Base-by-base conservation (phyloP, 2,113 vertebrate genomes). In the Gracilinanus agilis region DNA sequence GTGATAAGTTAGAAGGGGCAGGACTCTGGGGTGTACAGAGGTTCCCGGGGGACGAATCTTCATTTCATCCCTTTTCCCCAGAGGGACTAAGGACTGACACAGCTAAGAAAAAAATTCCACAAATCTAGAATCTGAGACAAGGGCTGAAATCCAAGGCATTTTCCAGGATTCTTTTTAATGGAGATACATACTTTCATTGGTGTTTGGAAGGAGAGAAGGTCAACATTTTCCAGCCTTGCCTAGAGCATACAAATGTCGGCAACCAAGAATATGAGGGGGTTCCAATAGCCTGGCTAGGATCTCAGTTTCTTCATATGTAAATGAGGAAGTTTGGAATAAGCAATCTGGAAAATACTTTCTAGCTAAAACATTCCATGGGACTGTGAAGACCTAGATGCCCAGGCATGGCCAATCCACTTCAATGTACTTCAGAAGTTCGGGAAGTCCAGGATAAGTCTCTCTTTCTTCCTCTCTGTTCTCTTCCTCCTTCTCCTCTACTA, bases 251-350 rank as follows among this genome's bases (percentile, higher is more conserved):
- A 83, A 83, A 83, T 40, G n/a, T 16, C 40, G n/a, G 19, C 67
- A 83, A 40, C 7, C 67, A 9, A 83, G n/a, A 83, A n/a, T 34
- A 83, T 83, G 16, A 83, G n/a, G 8, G 19, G n/a, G 21, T 83
- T 83, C 34, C 67, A 83, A 40, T 83, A 9, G n/a, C 19, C n/a
- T 23, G 2, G 19, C 34, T 19, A 8, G n/a, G 67, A 16, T 40
- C n/a, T 83, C 67, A 83, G 67, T 83, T 83, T 83, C 67, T 83
- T 83, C n/a, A 83, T 83, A 83, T 83, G 67, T 83, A 83, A 83
- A 83, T 83, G 67, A 40, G n/a, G 67, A 83, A 83, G n/a, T 23
- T n/a, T 83, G n/a, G 67, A 83, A 83, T 40, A 83, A 83, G 67
- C 40, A n/a, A 23, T n/a, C 16, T 83, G 19, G 67, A 83, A 83